Evolutionary conservation across 2,113 vertebrate genomes (phyloP).

Genomic region (Ranitomeya variabilis): DNA sequence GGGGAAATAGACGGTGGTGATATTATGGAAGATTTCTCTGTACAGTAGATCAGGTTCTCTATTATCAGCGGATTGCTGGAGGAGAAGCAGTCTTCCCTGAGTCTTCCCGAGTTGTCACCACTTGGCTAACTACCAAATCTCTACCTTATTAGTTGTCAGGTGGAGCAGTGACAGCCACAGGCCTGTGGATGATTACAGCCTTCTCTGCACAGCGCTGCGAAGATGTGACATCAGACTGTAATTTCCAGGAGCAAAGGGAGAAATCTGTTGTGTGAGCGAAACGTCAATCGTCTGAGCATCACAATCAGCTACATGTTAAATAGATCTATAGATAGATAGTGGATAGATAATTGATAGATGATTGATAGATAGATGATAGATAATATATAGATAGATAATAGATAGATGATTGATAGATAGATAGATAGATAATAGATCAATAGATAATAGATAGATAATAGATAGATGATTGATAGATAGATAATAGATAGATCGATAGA

Average conservation of each 20-base stretch:
- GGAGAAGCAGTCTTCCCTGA: constrained; percentile 5
- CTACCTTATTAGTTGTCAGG: constrained; percentile 49
- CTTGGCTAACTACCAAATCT: constrained; percentile 43
- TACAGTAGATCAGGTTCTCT: constrained; percentile 6
- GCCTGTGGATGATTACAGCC: constrained; percentile 39
- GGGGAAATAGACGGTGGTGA: neutral
- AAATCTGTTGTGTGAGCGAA: neutral
- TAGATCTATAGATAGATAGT: neutral
- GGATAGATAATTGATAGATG: neutral
- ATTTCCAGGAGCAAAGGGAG: constrained; percentile 2
- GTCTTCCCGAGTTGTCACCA: constrained; percentile 35
- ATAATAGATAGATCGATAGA: neutral
- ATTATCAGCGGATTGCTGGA: neutral
- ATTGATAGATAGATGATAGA: neutral
- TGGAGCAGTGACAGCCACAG: constrained; percentile 24
- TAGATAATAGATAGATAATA: neutral
- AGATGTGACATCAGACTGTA: constrained; percentile 38
- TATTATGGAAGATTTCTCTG: constrained; percentile 10
- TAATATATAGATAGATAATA: no score
- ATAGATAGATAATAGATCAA: no score
- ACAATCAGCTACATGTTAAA: neutral
- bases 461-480: neutral
- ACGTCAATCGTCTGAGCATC: constrained; percentile 7
- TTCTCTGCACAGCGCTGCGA: constrained; percentile 11
- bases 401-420: no score